Base-by-base conservation (phyloP, 2,113 vertebrate species). In the Oryzias celebensis region DNA sequence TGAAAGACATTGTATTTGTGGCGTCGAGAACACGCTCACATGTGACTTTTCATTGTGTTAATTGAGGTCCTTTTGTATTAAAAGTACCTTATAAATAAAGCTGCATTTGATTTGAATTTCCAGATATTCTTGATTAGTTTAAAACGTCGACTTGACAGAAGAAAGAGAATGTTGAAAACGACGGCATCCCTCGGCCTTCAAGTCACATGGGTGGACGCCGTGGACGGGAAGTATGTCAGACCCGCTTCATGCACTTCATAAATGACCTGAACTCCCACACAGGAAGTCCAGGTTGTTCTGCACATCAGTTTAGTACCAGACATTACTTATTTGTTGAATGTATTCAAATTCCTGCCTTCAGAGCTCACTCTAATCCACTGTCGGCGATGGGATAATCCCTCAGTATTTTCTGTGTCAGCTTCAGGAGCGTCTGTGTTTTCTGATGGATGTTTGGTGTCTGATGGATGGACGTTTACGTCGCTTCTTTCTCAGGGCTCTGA, bases 111-210 rank as follows among this genome's bases (percentile, higher is more conserved):
- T 62, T 24, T n/a, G 0, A 48, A 48, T 62, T 13, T 52, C 52
- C 80, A 98, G 96, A 91, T 98, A 77, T 97, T 94, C 83, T 90
- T 99, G 91, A 95, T 99, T 62, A 99, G 98, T 67, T 91, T 98
- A 73, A 97, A 96, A 72, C 93, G 96, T 2, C 91, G 97, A 6
- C 89, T 92, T 52, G 96, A 98, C 87, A 88, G 97, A 50, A 87
- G 95, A 68, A 92, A 92, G 71, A 87, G 96, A 77, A 98, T 98
- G 96, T 77, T 97, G 72, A 93, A 90, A 53, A 93, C 94, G 0
- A 86, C 98, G 48, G 87, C 92, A 0, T 91, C 94, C 4, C 92
- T 96, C 68, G 93, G 95, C 70, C 90, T 99, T 5, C 87, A 91
- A 3, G 90, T 90, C 73, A 94, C 94, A 31, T 77, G 96, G 14